Conservation (phyloP, 2,888 invertebrate species). For the Pollenia amentaria region DNA sequence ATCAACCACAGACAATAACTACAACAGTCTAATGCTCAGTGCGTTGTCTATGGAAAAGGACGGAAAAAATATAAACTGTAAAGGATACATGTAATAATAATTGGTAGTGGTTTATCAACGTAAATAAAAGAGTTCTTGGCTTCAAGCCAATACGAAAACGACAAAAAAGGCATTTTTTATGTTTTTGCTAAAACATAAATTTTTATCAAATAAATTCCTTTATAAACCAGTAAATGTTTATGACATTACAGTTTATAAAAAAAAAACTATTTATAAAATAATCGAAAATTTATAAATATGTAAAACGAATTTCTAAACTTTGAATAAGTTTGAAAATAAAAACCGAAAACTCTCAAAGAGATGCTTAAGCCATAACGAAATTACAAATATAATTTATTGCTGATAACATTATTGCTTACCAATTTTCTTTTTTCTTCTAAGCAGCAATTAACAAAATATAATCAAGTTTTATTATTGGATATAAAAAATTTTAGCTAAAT, state of each 20-base stretch:
- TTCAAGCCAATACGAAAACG: constrained; percentile 42
- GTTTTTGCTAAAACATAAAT: not conserved
- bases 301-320: not conserved
- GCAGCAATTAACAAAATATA: constrained; percentile 35
- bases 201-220: constrained; percentile 8
- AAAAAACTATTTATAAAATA: constrained; percentile 6
- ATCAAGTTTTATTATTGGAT: constrained; percentile 25
- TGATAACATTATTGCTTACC: constrained; percentile 3
- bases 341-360: too few relatives aligned
- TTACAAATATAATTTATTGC: constrained; percentile 17
- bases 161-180: constrained; percentile 8
- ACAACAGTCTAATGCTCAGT: constrained; percentile 26
- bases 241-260: constrained; percentile 30
- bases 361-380: not conserved
- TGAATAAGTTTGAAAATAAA: too few relatives aligned
- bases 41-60: constrained; percentile 38
- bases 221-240: constrained; percentile 51
- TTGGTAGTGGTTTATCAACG: constrained; percentile 48
- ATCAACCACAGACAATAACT: constrained; percentile 53
- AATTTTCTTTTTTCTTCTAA: not conserved
- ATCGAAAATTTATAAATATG: constrained; percentile 2
- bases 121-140: constrained; percentile 55
- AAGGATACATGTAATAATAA: constrained; percentile 57
- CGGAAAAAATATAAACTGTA: constrained; percentile 22
- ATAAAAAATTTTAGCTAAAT: not conserved